Base-by-base conservation (phyloP, 2,113 vertebrate genomes). In the Dicaeum eximium region DNA sequence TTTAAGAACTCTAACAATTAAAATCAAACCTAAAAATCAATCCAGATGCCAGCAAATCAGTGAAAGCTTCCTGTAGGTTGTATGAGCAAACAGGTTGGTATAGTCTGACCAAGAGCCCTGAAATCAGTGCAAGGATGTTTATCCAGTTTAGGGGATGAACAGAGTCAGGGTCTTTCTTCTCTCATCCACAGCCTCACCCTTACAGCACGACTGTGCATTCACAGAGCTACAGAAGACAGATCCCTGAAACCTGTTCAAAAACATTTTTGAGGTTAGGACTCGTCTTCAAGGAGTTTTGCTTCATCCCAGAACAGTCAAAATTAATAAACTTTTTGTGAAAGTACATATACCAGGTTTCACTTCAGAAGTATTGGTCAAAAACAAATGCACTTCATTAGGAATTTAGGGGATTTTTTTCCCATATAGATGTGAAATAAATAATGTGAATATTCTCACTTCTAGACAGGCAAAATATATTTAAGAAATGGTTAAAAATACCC, bases 401-500 rank as follows among this genome's bases (percentile, higher is more conserved):
- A 86, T 90, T 87, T 42, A 38, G 62, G 19, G 54, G 50, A 5
- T 23, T 87, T 80, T 78, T 91, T 92, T 86, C 44, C 61, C 80
- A 71, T 54, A 84, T 90, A 80, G n/a, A 51, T 93, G 51, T 86
- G 82, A 90, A 94, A 94, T 90, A 93, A 88, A 88, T 90, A 92
- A 83, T 88, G 82, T 90, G 87, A 93, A 93, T 94, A 81, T 80
- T 91, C 90, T 94, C 75, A 88, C 72, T 93, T 93, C 48, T 81
- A 92, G 95, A 81, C 88, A 92, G 80, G 92, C 28, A 80, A 88
- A 84, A 56, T 3, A 1, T 80, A 74, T 86, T 81, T 92, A 84
- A 96, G 69, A 96, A 96, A 94, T 86, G 80, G 82, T 84, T 97
- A 95, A 97, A 90, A 92, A 94, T 92, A 88, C 95, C 90, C 86